phyloP scores from a whole-genome alignment of 2,888 invertebrate genomes.

The Sinodicranocentrus sp. region DNA sequence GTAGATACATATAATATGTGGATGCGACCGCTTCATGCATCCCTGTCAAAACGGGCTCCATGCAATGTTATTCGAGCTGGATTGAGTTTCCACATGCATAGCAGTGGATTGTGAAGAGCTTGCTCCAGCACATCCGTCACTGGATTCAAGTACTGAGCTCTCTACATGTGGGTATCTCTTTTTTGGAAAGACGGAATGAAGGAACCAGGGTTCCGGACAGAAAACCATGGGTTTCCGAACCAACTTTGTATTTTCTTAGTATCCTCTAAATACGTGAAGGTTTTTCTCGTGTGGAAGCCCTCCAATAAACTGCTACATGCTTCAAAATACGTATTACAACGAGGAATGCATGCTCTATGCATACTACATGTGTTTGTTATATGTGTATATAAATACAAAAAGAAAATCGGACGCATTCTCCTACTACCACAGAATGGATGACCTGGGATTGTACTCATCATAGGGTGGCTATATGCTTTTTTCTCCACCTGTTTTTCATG shows the following conservation, averaged over 20 bases:
- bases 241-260: conserved; percentile 1
- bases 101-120: too few species aligned
- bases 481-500: conserved; percentile 36
- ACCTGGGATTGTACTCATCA: background rate
- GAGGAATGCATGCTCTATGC: conserved; percentile 17
- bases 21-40: too few species aligned
- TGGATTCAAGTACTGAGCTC: too few species aligned
- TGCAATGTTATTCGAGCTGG: too few species aligned
- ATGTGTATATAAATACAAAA: background rate
- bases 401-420: conserved; percentile 1
- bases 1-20: too few species aligned
- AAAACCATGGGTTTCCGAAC: conserved; percentile 20
- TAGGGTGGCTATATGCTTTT: background rate
- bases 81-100: too few species aligned
- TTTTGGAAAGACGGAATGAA: background rate
- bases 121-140: too few species aligned
- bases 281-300: too few species aligned
- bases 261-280: too few species aligned
- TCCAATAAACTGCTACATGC: too few species aligned
- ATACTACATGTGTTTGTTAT: conserved; percentile 16
- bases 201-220: conserved; percentile 17
- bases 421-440: background rate
- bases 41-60: background rate
- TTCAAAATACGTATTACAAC: background rate
- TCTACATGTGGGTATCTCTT: too few species aligned